Evolutionary conservation across 2,888 invertebrate genomes (phyloP).

Genomic region (Ditula angustiorana): DNA sequence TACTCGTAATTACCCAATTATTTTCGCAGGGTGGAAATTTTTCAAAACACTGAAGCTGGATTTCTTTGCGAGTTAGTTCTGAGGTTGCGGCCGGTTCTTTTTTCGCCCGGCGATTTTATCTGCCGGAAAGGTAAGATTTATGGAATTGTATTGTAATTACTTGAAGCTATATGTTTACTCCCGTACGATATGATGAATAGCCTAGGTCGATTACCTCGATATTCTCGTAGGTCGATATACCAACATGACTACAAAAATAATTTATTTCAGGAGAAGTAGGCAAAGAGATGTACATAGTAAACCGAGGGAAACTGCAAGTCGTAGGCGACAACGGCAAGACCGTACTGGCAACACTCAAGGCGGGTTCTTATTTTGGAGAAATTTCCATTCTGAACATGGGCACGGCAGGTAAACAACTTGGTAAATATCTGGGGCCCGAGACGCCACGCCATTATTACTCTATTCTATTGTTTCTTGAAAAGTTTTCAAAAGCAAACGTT

Average conservation of each 20-base stretch:
- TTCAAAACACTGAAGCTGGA: slow-evolving; percentile 99
- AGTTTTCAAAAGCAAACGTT: slow-evolving; percentile 81
- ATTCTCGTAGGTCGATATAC: too few species aligned
- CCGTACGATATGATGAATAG: too few species aligned
- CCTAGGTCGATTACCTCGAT: too few species aligned
- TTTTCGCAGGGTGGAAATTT: slow-evolving; percentile 94
- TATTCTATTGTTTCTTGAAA: slow-evolving; percentile 74
- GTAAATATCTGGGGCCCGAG: slow-evolving; percentile 92
- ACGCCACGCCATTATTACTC: slow-evolving; percentile 84
- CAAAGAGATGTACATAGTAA: slow-evolving; percentile 99
- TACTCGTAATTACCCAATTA: background rate
- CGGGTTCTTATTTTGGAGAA: slow-evolving; percentile 99
- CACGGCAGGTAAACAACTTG: slow-evolving; percentile 99
- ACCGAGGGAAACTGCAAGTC: slow-evolving; percentile 97
- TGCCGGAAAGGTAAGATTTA: slow-evolving; percentile 95
- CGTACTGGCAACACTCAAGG: slow-evolving; percentile 98
- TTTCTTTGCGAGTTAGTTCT: slow-evolving; percentile 99
- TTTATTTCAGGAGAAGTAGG: slow-evolving; percentile 95
- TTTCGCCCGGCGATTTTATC: slow-evolving; percentile 99
- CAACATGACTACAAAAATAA: background rate
- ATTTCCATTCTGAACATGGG: slow-evolving; percentile 99
- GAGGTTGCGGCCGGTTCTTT: slow-evolving; percentile 96
- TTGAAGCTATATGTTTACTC: too few species aligned
- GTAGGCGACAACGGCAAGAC: slow-evolving; percentile 98
- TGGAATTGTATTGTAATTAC: background rate